Conservation (phyloP, 2,797 vertebrate species). For the Scolopax rusticola region DNA sequence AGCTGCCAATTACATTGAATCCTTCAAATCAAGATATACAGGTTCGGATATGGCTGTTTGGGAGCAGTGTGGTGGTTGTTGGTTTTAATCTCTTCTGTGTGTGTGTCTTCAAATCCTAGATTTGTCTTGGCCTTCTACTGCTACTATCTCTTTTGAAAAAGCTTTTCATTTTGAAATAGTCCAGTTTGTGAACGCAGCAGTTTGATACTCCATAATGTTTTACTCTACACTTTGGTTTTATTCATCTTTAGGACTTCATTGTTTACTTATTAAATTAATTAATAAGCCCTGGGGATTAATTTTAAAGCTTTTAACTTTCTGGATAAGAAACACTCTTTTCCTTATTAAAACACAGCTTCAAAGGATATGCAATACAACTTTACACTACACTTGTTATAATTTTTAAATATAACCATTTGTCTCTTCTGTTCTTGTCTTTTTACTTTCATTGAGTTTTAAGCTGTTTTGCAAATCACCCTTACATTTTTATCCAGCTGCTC, state of each 20-base stretch:
- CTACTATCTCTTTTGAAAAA: neutral
- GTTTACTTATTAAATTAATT: neutral
- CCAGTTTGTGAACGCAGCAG: neutral
- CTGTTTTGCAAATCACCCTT: neutral
- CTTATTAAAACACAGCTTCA: neutral
- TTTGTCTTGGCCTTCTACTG: neutral
- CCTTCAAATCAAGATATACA: constrained; percentile 95
- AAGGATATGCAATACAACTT: neutral
- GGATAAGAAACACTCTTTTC: neutral
- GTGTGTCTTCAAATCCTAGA: neutral
- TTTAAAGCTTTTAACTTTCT: constrained; percentile 1
- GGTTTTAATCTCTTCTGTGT: neutral
- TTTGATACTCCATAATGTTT: neutral
- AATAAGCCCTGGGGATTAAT: neutral
- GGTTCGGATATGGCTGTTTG: constrained; percentile 78
- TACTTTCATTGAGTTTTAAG: neutral
- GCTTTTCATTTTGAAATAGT: neutral
- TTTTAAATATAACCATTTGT: neutral
- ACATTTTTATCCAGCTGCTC: constrained; percentile 8
- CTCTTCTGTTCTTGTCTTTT: neutral
- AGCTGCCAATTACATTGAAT: constrained; percentile 92
- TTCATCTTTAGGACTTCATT: neutral
- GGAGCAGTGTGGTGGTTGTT: neutral
- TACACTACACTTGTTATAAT: neutral
- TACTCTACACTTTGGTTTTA: neutral